phyloP scores from a whole-genome alignment of 2,888 invertebrate genomes.

The Ephialtes manifestator region DNA sequence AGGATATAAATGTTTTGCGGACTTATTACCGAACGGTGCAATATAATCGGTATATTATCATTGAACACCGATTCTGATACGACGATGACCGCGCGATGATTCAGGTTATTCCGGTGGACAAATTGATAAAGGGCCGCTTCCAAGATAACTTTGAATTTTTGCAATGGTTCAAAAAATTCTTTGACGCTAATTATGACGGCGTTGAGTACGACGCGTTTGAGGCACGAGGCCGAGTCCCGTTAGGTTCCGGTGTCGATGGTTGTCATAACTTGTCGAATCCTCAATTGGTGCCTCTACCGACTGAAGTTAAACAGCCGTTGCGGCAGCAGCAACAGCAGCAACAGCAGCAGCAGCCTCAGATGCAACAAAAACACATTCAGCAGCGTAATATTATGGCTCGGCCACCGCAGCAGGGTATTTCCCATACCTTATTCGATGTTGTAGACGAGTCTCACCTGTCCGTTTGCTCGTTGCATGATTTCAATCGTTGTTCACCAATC shows the following conservation, averaged over 20 bases:
- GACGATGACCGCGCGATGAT: slow-evolving; percentile 72
- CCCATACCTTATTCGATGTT: slow-evolving; percentile 71
- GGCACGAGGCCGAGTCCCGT: slow-evolving; percentile 93
- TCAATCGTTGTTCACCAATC: slow-evolving; percentile 44
- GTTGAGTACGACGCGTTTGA: slow-evolving; percentile 97
- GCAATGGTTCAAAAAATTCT: slow-evolving; percentile 99
- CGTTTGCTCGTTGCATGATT: slow-evolving; percentile 66
- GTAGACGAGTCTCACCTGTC: slow-evolving; percentile 56
- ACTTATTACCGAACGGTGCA: neutral
- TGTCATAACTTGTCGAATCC: slow-evolving; percentile 84
- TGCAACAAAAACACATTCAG: slow-evolving; percentile 82
- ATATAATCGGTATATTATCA: neutral
- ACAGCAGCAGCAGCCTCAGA: slow-evolving; percentile 75
- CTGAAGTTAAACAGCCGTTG: slow-evolving; percentile 81
- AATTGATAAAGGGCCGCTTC: slow-evolving; percentile 99
- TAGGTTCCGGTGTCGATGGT: slow-evolving; percentile 91
- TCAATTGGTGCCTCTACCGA: slow-evolving; percentile 86
- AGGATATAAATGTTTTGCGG: neutral
- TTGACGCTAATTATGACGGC: slow-evolving; percentile 99
- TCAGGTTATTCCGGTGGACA: slow-evolving; percentile 99
- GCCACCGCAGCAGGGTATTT: slow-evolving; percentile 80
- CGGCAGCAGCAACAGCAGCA: slow-evolving; percentile 54
- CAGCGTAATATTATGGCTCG: slow-evolving; percentile 83
- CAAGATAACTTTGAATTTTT: slow-evolving; percentile 99
- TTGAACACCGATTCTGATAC: neutral